Conservation (phyloP, 2,797 vertebrate species). For the Gadopsis marmoratus region DNA sequence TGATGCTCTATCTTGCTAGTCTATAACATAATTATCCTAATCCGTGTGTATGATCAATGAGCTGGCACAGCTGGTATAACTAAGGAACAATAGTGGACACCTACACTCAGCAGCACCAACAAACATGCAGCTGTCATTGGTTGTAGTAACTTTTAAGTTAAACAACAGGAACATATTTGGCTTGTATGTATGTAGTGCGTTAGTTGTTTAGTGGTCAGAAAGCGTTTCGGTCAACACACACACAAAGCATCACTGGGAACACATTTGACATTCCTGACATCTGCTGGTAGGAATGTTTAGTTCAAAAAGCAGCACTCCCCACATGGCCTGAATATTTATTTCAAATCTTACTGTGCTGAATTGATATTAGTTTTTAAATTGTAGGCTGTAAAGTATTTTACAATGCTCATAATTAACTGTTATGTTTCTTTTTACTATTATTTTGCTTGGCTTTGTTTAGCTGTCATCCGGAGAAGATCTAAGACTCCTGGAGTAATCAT, state of each 20-base stretch:
- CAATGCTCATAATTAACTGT: not conserved
- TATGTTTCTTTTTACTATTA: no score
- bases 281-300: conserved; percentile 58
- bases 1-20: not conserved
- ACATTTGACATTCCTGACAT: conserved; percentile 68
- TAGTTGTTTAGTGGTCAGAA: not conserved
- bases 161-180: not conserved
- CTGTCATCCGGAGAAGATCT: conserved; percentile 81
- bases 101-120: not conserved
- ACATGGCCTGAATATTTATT: not conserved
- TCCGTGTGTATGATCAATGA: not conserved
- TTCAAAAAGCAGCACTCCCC: not conserved
- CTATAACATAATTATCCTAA: not conserved
- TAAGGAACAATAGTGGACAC: not conserved
- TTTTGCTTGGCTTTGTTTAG: conserved; percentile 53
- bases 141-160: not conserved
- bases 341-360: not conserved
- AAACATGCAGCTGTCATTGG: not conserved
- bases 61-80: not conserved
- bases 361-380: not conserved
- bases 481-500: conserved; percentile 85
- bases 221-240: not conserved
- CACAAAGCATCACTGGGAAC: conserved; percentile 2
- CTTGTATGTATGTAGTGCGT: not conserved
- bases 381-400: not conserved